Conservation (phyloP, 1,140 invertebrate genomes). For the Penaeus vannamei region DNA sequence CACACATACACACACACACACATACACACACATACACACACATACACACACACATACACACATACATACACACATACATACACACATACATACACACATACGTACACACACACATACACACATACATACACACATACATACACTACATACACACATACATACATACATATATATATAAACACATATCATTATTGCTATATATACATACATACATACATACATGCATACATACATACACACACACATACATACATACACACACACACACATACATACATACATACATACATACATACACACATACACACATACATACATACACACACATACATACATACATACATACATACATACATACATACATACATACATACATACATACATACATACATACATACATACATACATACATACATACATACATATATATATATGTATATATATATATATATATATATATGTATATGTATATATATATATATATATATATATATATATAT, state of each 20-base stretch:
- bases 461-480: conserved; percentile 4
- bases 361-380: too few relatives aligned
- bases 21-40: neutral
- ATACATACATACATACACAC: too few relatives aligned
- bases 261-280: too few relatives aligned
- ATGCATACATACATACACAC: too few relatives aligned
- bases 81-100: neutral
- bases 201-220: too few relatives aligned
- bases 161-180: neutral
- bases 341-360: too few relatives aligned
- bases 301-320: too few relatives aligned
- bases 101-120: neutral
- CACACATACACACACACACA: neutral
- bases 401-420: neutral
- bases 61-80: neutral
- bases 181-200: too few relatives aligned
- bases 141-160: neutral
- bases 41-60: neutral
- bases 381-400: too few relatives aligned
- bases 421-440: neutral
- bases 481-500: too few relatives aligned
- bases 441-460: conserved; percentile 18
- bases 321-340: too few relatives aligned
- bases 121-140: neutral
- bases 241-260: too few relatives aligned